A percentile compares a stretch with the other conserved stretches of the same genome.
phyloP scores from a whole-genome alignment of 2,888 invertebrate genomes.

The Endomychus coccineus region DNA sequence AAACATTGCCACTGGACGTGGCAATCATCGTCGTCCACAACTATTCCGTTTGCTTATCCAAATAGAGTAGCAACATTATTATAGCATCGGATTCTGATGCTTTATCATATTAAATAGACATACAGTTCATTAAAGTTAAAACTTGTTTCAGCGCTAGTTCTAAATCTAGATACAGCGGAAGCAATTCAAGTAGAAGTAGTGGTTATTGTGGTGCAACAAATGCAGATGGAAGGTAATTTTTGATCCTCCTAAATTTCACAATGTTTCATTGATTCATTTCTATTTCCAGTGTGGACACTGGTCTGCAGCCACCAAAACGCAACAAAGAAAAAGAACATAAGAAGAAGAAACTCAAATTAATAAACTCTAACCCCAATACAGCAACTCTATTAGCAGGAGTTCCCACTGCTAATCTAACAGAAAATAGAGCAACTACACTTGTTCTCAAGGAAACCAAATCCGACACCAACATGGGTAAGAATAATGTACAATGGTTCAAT shows the following conservation, averaged over 20 bases:
- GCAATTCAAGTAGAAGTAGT: slow-evolving; percentile 72
- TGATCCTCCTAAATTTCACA: background rate
- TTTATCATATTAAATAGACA: too few species aligned
- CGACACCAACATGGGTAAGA: background rate
- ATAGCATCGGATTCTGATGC: too few species aligned
- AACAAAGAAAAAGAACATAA: slow-evolving; percentile 55
- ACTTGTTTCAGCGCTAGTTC: slow-evolving; percentile 57
- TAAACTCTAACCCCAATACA: background rate
- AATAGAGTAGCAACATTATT: too few species aligned
- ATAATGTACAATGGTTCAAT: background rate
- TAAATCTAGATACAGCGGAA: slow-evolving; percentile 69
- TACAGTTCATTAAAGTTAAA: too few species aligned
- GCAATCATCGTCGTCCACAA: too few species aligned
- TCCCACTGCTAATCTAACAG: too few species aligned
- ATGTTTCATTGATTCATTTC: slow-evolving; percentile 36
- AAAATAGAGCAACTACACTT: background rate
- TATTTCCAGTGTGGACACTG: slow-evolving; percentile 21
- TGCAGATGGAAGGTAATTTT: slow-evolving; percentile 33
- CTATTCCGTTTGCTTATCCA: too few species aligned
- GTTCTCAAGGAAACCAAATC: background rate
- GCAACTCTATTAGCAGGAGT: too few species aligned
- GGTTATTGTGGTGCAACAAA: slow-evolving; percentile 69
- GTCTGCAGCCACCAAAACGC: slow-evolving; percentile 47
- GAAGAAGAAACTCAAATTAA: slow-evolving; percentile 50
- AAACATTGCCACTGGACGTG: too few species aligned